phyloP scores from a whole-genome alignment of 1,140 invertebrate genomes.

The Stegodyphus mimosarum region DNA sequence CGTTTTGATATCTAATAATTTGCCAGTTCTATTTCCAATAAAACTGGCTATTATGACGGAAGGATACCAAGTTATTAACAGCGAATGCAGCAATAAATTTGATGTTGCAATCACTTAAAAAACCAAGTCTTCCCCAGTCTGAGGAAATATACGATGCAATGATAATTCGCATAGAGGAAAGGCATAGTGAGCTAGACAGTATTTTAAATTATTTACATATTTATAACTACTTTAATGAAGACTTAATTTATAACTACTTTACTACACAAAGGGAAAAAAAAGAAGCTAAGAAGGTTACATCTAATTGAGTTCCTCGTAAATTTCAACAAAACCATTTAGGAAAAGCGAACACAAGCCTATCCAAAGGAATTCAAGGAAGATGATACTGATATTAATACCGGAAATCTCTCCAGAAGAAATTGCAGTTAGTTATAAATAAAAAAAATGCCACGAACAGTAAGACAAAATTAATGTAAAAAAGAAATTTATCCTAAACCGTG shows the following conservation, averaged over 20 bases:
- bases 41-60: not conserved
- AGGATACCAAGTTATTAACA: not conserved
- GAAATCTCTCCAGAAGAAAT: not conserved
- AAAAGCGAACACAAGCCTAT: no score
- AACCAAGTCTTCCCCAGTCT: not conserved
- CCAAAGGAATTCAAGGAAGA: no score
- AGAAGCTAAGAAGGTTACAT: no score
- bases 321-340: no score
- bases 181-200: not conserved
- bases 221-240: not conserved
- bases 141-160: not conserved
- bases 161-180: not conserved
- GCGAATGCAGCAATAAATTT: not conserved
- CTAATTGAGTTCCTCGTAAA: no score
- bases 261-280: no score
- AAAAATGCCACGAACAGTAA: not conserved
- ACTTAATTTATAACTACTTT: no score
- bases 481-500: not conserved
- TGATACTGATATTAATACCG: no score
- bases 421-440: not conserved
- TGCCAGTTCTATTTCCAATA: not conserved
- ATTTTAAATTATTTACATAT: not conserved
- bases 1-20: not conserved
- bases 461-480: not conserved
- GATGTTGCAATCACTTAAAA: not conserved